Percentiles rank a stretch among this genome's conserved stretches.
Conservation (phyloP, 2,113 vertebrate genomes). For the Picathartes gymnocephalus region DNA sequence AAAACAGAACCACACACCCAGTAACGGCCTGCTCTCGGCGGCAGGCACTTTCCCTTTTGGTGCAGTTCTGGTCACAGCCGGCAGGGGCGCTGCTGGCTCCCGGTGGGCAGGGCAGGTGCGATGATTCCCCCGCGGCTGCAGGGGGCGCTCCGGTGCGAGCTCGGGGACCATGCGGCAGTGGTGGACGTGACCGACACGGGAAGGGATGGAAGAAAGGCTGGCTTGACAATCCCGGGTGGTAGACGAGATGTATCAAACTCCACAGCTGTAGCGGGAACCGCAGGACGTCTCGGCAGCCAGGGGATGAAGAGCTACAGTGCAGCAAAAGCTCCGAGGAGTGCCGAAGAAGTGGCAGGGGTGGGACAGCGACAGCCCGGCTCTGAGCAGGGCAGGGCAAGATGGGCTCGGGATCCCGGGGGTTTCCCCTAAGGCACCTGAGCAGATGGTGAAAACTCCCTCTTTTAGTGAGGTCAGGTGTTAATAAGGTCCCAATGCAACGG, state of each 20-base stretch:
- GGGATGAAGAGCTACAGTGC: neutral
- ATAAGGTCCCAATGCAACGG: neutral
- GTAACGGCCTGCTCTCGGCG: fast-evolving
- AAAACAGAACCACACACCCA: neutral
- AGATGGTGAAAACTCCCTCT: too few species aligned
- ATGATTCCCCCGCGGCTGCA: neutral
- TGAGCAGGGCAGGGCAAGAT: neutral
- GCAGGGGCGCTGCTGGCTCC: neutral
- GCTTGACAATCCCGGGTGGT: neutral
- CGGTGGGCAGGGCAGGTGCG: neutral
- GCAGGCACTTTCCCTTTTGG: neutral
- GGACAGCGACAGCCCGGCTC: neutral
- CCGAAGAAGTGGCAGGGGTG: neutral
- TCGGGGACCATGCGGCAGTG: neutral
- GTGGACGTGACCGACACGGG: neutral
- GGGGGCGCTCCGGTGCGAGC: neutral
- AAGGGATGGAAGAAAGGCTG: neutral
- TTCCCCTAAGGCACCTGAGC: too few species aligned
- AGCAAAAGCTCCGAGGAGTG: neutral
- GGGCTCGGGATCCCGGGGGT: neutral
- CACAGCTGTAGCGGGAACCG: neutral
- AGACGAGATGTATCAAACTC: too few species aligned
- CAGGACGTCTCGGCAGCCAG: neutral
- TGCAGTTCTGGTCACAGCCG: neutral
- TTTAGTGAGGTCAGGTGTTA: neutral